Conservation (phyloP, 2,888 invertebrate genomes). For the Trachelus troglodyta region DNA sequence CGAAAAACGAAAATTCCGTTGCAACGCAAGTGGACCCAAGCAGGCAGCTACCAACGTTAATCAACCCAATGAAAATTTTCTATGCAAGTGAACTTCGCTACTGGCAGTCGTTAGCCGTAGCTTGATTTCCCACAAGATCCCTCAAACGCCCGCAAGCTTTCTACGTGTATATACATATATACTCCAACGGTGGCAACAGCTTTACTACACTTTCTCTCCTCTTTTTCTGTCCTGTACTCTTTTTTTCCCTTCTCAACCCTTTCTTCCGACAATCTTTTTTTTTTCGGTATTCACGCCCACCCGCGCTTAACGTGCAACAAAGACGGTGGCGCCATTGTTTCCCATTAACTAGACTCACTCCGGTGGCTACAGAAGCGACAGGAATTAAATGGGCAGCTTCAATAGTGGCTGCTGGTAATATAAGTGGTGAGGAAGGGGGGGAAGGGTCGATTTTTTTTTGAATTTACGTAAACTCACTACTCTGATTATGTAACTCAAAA, state of each 20-base stretch:
- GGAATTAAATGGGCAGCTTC: not conserved
- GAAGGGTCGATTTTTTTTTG: not conserved
- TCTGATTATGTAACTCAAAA: not conserved
- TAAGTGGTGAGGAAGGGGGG: not conserved
- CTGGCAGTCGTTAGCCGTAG: conserved; percentile 16
- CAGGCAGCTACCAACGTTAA: conserved; percentile 12
- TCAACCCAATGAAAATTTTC: conserved; percentile 20
- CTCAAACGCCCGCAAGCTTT: conserved; percentile 11
- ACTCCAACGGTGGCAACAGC: not conserved
- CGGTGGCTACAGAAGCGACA: not conserved
- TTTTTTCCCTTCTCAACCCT: not conserved
- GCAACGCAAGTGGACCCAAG: not conserved
- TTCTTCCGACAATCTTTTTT: not conserved
- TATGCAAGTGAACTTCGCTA: conserved; percentile 14
- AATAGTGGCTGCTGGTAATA: not conserved
- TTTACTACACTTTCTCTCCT: not conserved
- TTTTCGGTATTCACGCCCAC: not conserved
- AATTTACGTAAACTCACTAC: not conserved
- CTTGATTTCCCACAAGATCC: conserved; percentile 45
- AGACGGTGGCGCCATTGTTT: not conserved
- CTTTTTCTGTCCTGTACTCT: not conserved
- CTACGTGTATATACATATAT: not conserved
- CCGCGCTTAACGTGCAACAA: not conserved
- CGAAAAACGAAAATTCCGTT: not conserved
- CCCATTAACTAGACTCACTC: not conserved